Conservation (phyloP, 2,888 invertebrate species). For the Latrodectus elegans region DNA sequence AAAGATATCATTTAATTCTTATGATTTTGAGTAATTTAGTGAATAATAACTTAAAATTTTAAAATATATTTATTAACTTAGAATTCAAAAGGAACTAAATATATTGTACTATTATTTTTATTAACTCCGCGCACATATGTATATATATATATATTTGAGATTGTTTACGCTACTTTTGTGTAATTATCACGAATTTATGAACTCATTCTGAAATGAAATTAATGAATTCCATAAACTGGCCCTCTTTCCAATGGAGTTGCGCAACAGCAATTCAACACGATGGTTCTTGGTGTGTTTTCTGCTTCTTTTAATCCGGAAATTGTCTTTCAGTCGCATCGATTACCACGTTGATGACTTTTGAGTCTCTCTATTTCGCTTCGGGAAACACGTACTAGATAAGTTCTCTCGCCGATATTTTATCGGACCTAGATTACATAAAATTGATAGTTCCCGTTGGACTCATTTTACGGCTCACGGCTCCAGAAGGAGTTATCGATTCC, state of each 20-base stretch:
- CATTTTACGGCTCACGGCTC: conserved; percentile 48
- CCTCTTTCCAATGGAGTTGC: neutral
- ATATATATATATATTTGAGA: no score
- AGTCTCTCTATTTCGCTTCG: conserved; percentile 39
- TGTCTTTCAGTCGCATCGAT: conserved; percentile 43
- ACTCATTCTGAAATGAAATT: no score
- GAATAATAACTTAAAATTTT: no score
- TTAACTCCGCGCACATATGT: no score
- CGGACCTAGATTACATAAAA: conserved; percentile 56
- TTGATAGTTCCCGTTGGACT: conserved; percentile 56
- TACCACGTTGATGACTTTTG: conserved; percentile 57
- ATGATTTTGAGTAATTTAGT: no score
- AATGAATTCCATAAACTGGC: no score
- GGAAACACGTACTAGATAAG: conserved; percentile 45
- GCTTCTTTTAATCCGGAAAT: conserved; percentile 56
- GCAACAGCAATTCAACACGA: conserved; percentile 11
- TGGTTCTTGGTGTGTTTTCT: conserved; percentile 29
- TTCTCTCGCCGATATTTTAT: conserved; percentile 44
- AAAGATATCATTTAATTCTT: no score
- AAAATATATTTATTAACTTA: no score
- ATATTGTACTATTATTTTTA: no score
- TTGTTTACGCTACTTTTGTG: no score
- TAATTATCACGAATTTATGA: no score
- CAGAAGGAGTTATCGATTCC: conserved; percentile 38
- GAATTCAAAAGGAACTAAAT: no score